Evolutionary conservation across 2,888 invertebrate genomes (phyloP).

Genomic region (Gonocerus acuteangulatus): DNA sequence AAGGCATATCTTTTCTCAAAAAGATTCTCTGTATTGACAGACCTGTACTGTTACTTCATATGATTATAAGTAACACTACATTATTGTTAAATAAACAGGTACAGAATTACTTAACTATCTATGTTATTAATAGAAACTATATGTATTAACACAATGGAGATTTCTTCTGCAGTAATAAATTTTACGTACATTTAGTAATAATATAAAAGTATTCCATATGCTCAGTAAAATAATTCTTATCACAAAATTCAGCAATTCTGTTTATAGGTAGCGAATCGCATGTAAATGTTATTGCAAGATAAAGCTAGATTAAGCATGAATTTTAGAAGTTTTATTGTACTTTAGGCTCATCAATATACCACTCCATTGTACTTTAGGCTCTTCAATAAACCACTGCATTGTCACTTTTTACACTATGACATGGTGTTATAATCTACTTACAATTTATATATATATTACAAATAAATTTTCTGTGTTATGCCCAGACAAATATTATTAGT

Average conservation of each 20-base stretch:
- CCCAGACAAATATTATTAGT: too few relatives aligned
- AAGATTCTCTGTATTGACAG: neutral
- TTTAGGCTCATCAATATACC: neutral
- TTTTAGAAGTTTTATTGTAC: constrained; percentile 23
- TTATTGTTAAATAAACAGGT: constrained; percentile 23
- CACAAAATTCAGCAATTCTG: constrained; percentile 22
- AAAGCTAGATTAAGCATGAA: constrained; percentile 18
- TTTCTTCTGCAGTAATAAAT: constrained; percentile 7
- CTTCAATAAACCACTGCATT: constrained; percentile 5
- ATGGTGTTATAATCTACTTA: constrained; percentile 11
- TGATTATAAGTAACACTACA: constrained; percentile 11
- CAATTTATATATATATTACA: constrained; percentile 6
- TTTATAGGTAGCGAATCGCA: constrained; percentile 24
- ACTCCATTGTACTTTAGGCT: constrained; percentile 9
- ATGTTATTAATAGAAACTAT: constrained; percentile 15
- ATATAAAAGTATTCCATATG: constrained; percentile 17
- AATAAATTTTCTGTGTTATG: neutral
- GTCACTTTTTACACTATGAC: constrained; percentile 14
- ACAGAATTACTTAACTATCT: constrained; percentile 15
- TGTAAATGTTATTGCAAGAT: constrained; percentile 16
- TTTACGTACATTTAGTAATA: constrained; percentile 1
- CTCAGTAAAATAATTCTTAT: constrained; percentile 19
- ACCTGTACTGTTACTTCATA: neutral
- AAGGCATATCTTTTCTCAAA: constrained; percentile 15
- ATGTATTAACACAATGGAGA: constrained; percentile 13